These are phyloP conservation scores for Capromys pilorides DNA, from an alignment of 2,797 vertebrate genomes.

Conservation along the genomic window DNA sequence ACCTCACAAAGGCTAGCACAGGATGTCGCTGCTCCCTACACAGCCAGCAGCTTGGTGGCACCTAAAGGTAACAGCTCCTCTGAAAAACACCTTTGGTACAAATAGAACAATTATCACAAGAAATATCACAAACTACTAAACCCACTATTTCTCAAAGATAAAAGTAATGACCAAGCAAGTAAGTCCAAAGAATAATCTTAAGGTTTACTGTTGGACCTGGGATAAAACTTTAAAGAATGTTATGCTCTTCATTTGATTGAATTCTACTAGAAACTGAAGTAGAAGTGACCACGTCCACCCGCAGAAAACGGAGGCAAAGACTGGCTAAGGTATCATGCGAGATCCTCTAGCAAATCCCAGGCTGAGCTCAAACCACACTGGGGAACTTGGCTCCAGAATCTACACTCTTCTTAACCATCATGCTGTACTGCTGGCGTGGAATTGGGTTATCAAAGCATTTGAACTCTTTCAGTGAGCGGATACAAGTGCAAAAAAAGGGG, in stretches of 20 bases:
- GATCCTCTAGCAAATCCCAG: not conserved
- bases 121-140: slow-evolving; percentile 24
- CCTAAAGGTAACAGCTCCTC: not conserved
- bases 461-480: slow-evolving; percentile 25
- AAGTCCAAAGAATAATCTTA: not conserved
- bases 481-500: not conserved
- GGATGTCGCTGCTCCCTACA: not conserved
- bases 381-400: not conserved
- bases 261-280: not conserved
- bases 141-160: not conserved
- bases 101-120: not conserved
- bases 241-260: not conserved
- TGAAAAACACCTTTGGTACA: not conserved
- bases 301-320: not conserved
- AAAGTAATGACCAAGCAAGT: not conserved
- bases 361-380: not conserved
- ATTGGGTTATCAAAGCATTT: not conserved
- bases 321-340: not conserved
- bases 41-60: not conserved
- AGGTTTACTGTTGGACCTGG: not conserved
- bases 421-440: not conserved
- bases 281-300: not conserved
- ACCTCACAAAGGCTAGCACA: not conserved
- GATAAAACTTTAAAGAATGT: slow-evolving; percentile 5
- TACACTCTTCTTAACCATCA: not conserved